Conservation (phyloP, 2,113 vertebrate species). For the Ptilorrhoa leucosticta region DNA sequence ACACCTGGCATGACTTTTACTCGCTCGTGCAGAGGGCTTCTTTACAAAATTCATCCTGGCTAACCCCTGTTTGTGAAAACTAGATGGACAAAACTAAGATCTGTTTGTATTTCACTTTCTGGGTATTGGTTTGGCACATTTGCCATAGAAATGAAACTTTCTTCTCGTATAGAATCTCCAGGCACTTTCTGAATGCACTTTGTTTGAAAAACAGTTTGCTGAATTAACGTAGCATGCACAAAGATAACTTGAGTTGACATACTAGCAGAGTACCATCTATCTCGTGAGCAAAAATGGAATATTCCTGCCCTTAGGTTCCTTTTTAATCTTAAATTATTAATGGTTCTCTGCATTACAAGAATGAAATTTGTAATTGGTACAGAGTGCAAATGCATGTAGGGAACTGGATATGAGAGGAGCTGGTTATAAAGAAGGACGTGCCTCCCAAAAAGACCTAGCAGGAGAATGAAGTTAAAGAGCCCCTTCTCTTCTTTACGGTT, state of each 20-base stretch:
- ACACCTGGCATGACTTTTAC: neutral
- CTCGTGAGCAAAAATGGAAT: slow-evolving; percentile 7
- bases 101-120: rapidly evolving
- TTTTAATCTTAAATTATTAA: slow-evolving; percentile 46
- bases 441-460: neutral
- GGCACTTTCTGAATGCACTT: neutral
- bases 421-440: neutral
- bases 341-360: neutral
- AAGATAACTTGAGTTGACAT: slow-evolving; percentile 22
- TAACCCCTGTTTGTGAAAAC: neutral
- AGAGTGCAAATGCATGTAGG: neutral
- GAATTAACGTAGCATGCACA: slow-evolving; percentile 31
- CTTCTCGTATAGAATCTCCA: neutral
- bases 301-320: slow-evolving; percentile 9
- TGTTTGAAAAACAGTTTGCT: slow-evolving; percentile 21
- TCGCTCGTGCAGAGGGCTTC: neutral
- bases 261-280: neutral
- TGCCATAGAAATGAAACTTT: neutral
- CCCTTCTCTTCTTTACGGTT: neutral
- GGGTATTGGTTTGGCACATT: neutral
- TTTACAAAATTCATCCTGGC: too few species aligned
- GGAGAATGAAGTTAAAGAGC: neutral
- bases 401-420: neutral
- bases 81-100: neutral
- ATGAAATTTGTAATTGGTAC: neutral